Evolutionary conservation across 2,797 vertebrate genomes (phyloP), one percentile per base, ranked within the genome.

Genomic region (Cyclura pinguis): DNA sequence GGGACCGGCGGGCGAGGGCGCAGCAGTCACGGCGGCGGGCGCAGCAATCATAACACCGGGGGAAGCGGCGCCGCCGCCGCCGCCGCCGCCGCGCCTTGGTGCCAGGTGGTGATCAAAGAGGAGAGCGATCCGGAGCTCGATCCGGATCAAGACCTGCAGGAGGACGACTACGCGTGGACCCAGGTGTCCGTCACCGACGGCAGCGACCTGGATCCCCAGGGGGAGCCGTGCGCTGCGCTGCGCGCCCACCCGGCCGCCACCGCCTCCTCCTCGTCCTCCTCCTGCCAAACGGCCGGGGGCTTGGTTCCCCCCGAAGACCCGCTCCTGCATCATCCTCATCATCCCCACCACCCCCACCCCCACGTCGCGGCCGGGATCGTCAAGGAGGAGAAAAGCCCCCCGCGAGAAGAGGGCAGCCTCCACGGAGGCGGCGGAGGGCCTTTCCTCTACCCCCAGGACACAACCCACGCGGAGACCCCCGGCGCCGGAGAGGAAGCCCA

Each of bases 61-160:
- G 42, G 42, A 59, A 59, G 20, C 16, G 69, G 8, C 6, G 7
- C 32, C 73, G 1, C 3, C 13, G n/a, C n/a, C 14, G 35, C 35
- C 13, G n/a, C n/a, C n/a, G 38, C 74, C 1, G 42, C 84, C 1
- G 42, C 85, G 3, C 80, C 73, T 12, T 91, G 90, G 90, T 91
- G 90, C 80, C 90, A 91, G 47, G 90, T 91, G 80, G 90, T 91
- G 50, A 69, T 91, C 86, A 91, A 91, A 32, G 90, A 91, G 62
- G 90, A 91, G 38, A 84, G 86, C 59, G 90, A 91, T 2, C 80
- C 90, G 3, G 90, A 91, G 47, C 59, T 84, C 1, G 90, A 91
- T 27, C 59, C 80, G 10, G 85, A 91, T 0, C 78, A 50, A 4
- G 78, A 86, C 10, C 85, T 52, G 1, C 80, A 3, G 59, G 85